Base-by-base conservation (phyloP, 53 echinoderm and acorn worm genomes). In the Hippasteria phrygiana region DNA sequence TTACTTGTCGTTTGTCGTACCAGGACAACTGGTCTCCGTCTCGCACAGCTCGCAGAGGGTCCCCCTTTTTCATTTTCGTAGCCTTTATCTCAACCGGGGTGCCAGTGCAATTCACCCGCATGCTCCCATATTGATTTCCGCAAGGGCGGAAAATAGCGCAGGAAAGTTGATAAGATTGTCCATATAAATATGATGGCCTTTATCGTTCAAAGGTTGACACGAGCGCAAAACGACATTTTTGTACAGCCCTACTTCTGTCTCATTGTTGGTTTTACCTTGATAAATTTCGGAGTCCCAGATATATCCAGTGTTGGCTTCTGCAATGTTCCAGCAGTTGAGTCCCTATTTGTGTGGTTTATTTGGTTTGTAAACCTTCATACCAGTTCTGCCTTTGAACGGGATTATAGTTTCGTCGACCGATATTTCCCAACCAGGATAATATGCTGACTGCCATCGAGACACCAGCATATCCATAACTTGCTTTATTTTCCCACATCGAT, bases 341-440 rank as follows among this genome's bases (percentile, higher is more conserved):
- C 72, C 88, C 65, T 62, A 71, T 18, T 88, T 88, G 24, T 54
- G 34, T n/a, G 88, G 88, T 35, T 88, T 88, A 20, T 36, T 56
- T 2, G 75, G 88, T 24, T 75, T 77, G 48, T 77, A 88, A 45
- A 75, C 76, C 40, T 88, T 88, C 62, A 88, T 42, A 4, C 31
- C 75, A 8, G 74, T 51, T 9, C 75, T 54, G 39, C 88, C 88
- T 38, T 88, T 88, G 88, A 75, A 88, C 1, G 75, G 63, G 12
- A 76, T 88, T 3, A 88, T 77, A 33, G 63, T 62, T 46, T 77
- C 77, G 45, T 88, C 88, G 1, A 88, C 33, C 4, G 76, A 59
- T 5, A 88, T 6, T 64, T 88, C 88, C 45, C 78, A 24, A 4
- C 26, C 33, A 1, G 77, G 88, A 46, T 67, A 70, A 35, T 85